Evolutionary conservation across 2,113 vertebrate genomes (phyloP).

Genomic region (Xyrauchen texanus): DNA sequence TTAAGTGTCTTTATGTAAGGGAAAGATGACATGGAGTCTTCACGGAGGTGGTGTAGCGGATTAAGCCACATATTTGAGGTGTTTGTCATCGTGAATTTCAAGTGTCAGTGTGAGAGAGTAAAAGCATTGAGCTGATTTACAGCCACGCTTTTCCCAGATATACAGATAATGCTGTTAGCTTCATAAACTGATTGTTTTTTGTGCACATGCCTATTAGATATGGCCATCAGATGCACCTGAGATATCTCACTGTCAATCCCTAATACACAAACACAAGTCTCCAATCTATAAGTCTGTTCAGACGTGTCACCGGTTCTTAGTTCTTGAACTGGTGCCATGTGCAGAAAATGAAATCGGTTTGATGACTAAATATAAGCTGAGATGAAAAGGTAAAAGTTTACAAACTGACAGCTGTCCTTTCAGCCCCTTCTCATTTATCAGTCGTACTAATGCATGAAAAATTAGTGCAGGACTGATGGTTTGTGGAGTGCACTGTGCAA

Average conservation of each 20-base stretch:
- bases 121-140: not conserved
- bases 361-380: not conserved
- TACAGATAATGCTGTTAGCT: not conserved
- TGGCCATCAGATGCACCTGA: not conserved
- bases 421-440: not conserved
- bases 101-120: too few species aligned
- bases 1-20: not conserved
- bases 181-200: not conserved
- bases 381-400: not conserved
- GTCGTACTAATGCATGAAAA: too few species aligned
- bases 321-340: not conserved
- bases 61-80: slow-evolving; percentile 8
- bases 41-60: not conserved
- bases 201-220: not conserved
- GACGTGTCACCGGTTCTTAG: not conserved
- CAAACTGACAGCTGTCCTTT: not conserved
- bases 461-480: too few species aligned
- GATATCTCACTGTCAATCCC: not conserved
- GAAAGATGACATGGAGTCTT: not conserved
- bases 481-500: too few species aligned
- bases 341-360: not conserved
- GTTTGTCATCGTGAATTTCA: not conserved
- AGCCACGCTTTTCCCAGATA: not conserved
- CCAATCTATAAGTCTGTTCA: not conserved
- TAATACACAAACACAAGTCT: not conserved